A percentile compares a stretch with the other conserved stretches of the same genome.
Conservation (phyloP, 2,888 invertebrate species). For the Patella caerulea region DNA sequence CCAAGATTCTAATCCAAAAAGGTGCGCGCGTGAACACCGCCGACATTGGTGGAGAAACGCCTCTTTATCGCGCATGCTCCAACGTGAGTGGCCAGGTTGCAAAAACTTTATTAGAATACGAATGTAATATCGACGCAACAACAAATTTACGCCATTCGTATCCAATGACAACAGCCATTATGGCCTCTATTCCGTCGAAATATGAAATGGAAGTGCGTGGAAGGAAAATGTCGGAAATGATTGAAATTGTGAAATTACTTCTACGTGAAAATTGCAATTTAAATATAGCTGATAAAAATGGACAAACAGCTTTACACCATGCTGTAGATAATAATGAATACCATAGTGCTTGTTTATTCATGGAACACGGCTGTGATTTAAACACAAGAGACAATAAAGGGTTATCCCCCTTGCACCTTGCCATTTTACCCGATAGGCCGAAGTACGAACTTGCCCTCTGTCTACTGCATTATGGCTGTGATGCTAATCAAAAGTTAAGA, state of each 20-base stretch:
- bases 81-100: constrained; percentile 28
- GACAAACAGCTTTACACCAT: constrained; percentile 40
- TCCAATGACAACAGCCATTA: constrained; percentile 33
- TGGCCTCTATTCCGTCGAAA: constrained; percentile 38
- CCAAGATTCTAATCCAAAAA: constrained; percentile 36
- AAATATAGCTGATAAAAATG: constrained; percentile 28
- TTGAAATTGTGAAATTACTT: constrained; percentile 34
- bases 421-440: constrained; percentile 26
- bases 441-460: constrained; percentile 35
- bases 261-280: constrained; percentile 37
- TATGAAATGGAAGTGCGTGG: constrained; percentile 30
- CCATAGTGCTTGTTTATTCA: constrained; percentile 32
- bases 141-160: constrained; percentile 24
- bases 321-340: constrained; percentile 34
- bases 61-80: constrained; percentile 41
- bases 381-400: constrained; percentile 32
- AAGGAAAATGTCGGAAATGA: constrained; percentile 33
- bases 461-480: constrained; percentile 40
- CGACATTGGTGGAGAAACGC: constrained; percentile 34
- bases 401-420: constrained; percentile 35
- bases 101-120: constrained; percentile 25
- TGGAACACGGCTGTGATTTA: constrained; percentile 37
- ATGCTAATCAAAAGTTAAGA: constrained; percentile 13
- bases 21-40: constrained; percentile 38
- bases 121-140: constrained; percentile 31